Conservation (phyloP, 1,140 invertebrate species). For the Aphaenogaster rudis region DNA sequence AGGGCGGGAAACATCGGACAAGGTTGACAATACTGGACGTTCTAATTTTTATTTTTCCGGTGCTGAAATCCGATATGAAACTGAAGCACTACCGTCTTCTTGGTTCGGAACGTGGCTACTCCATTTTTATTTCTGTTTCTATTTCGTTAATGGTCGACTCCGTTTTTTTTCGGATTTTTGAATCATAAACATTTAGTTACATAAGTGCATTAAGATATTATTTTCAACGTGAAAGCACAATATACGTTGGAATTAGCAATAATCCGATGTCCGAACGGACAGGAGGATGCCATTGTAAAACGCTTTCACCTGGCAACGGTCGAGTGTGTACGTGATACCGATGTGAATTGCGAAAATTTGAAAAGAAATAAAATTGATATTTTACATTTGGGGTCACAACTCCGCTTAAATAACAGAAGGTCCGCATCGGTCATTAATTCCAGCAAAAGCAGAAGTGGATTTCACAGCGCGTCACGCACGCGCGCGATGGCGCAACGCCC, state of each 20-base stretch:
- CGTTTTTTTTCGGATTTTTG: neutral
- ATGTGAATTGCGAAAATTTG: neutral
- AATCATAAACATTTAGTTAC: slow-evolving; percentile 20
- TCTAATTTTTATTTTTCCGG: slow-evolving; percentile 18
- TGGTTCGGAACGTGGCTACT: neutral
- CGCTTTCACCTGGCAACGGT: no score
- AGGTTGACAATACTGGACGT: slow-evolving; percentile 16
- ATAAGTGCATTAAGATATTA: slow-evolving; percentile 16
- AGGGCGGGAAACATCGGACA: neutral
- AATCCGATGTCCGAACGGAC: slow-evolving; percentile 3
- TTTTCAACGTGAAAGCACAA: neutral
- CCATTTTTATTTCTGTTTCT: slow-evolving; percentile 26
- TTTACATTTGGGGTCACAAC: neutral
- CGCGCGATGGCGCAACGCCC: neutral
- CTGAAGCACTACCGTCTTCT: neutral
- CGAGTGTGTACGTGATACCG: neutral
- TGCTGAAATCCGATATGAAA: slow-evolving; percentile 29
- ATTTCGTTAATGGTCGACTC: neutral
- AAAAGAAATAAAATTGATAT: neutral
- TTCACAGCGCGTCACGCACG: slow-evolving; percentile 4
- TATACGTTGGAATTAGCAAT: slow-evolving; percentile 1
- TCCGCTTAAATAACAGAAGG: neutral
- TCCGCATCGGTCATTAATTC: neutral
- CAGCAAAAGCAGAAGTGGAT: neutral
- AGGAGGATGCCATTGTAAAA: neutral